A percentile compares a stretch with the other conserved stretches of the same genome.
These are phyloP conservation scores for Melipona quadrifasciata DNA, from an alignment of 1,140 invertebrate genomes.

Conservation along the genomic window DNA sequence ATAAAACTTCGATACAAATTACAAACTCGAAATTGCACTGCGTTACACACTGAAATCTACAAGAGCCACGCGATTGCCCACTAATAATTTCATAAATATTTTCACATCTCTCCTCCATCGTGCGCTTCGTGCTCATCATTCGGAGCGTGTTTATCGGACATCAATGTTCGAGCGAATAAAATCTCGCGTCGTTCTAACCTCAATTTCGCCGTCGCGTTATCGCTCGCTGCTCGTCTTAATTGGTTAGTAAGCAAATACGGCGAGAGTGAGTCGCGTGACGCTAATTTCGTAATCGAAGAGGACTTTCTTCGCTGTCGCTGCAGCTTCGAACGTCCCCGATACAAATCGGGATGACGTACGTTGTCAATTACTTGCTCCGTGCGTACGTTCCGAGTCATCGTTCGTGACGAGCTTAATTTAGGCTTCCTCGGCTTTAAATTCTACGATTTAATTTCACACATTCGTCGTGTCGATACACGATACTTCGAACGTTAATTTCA, in stretches of 20 bases:
- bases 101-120: background rate
- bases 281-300: background rate
- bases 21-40: too few relatives aligned
- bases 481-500: background rate
- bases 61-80: too few relatives aligned
- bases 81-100: background rate
- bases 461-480: too few relatives aligned
- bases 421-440: too few relatives aligned
- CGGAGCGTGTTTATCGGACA: background rate
- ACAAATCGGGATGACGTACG: background rate
- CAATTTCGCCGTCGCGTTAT: background rate
- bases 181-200: background rate
- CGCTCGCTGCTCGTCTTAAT: constrained; percentile 10
- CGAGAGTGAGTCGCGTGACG: background rate
- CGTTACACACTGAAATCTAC: too few relatives aligned
- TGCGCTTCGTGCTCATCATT: background rate
- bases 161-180: background rate
- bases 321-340: background rate
- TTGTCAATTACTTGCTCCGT: too few relatives aligned
- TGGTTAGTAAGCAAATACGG: background rate
- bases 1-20: too few relatives aligned
- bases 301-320: constrained; percentile 12
- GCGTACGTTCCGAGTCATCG: too few relatives aligned
- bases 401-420: too few relatives aligned
- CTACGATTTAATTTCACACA: too few relatives aligned